Evolutionary conservation across 1,140 invertebrate species (phyloP).

Genomic region (Formica selysi): DNA sequence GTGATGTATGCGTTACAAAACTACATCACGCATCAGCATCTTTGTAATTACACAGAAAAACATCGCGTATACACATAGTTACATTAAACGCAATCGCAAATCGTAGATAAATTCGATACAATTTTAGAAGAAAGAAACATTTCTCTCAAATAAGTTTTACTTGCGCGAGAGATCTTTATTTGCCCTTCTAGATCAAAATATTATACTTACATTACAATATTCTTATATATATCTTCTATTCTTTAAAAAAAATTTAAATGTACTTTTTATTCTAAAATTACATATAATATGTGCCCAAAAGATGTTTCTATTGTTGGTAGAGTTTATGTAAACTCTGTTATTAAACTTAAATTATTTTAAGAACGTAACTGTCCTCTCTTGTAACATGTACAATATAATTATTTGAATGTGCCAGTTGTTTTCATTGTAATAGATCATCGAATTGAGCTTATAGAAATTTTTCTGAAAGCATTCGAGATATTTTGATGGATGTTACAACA

Average conservation of each 20-base stretch:
- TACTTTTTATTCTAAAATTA: not conserved
- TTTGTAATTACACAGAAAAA: slow-evolving; percentile 41
- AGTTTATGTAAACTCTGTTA: not conserved
- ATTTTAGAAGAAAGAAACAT: not conserved
- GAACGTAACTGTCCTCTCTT: not conserved
- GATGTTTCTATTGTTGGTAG: not conserved
- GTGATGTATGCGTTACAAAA: slow-evolving; percentile 54
- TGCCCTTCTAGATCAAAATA: not conserved
- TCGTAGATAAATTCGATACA: not conserved
- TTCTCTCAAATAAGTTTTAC: not conserved
- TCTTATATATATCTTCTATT: not conserved
- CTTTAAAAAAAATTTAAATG: slow-evolving; percentile 6
- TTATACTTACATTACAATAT: not conserved
- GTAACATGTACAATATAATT: not conserved
- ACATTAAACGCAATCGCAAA: slow-evolving; percentile 38
- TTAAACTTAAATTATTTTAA: slow-evolving; percentile 9
- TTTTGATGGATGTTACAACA: not conserved
- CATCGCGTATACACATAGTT: not conserved
- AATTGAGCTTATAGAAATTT: not conserved
- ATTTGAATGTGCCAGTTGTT: not conserved
- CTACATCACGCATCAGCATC: slow-evolving; percentile 53
- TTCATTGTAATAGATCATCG: not conserved
- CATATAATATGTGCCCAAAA: not conserved
- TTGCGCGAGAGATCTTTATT: not conserved
- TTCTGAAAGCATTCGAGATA: not conserved